Evolutionary conservation across 2,888 invertebrate species (phyloP).

Genomic region (Melieria omissa): DNA sequence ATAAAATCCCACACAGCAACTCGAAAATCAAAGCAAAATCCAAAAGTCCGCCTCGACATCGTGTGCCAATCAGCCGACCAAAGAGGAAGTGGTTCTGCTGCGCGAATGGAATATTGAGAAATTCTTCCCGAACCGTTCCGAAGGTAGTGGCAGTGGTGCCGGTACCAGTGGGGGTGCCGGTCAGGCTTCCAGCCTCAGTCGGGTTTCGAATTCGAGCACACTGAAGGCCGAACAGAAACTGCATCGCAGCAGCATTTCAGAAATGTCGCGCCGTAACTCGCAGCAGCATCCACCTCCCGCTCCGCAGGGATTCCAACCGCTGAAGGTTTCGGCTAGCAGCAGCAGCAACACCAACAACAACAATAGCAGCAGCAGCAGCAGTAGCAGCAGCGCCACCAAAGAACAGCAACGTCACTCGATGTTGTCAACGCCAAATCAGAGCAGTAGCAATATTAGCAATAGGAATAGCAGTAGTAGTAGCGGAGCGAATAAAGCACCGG

Average conservation of each 20-base stretch:
- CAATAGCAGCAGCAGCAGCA: slow-evolving; percentile 20
- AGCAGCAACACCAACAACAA: slow-evolving; percentile 45
- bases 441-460: slow-evolving; percentile 6
- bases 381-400: not conserved
- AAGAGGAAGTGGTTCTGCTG: slow-evolving; percentile 81
- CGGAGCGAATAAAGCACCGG: slow-evolving; percentile 6
- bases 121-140: slow-evolving; percentile 74
- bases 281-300: slow-evolving; percentile 49
- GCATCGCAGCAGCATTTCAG: slow-evolving; percentile 61
- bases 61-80: slow-evolving; percentile 53
- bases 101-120: slow-evolving; percentile 90
- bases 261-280: slow-evolving; percentile 49
- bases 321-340: slow-evolving; percentile 47
- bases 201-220: slow-evolving; percentile 66
- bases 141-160: slow-evolving; percentile 42
- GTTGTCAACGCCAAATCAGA: not conserved
- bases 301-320: slow-evolving; percentile 54
- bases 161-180: slow-evolving; percentile 15
- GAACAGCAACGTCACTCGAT: not conserved
- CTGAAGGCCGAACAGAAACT: slow-evolving; percentile 62
- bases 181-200: slow-evolving; percentile 54
- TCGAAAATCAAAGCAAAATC: slow-evolving; percentile 57
- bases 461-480: not conserved
- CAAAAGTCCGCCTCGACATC: slow-evolving; percentile 65
- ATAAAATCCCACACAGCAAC: slow-evolving; percentile 57